These are phyloP conservation scores for Oryzias celebensis DNA, from an alignment of 2,113 vertebrate species.

Conservation along the genomic window DNA sequence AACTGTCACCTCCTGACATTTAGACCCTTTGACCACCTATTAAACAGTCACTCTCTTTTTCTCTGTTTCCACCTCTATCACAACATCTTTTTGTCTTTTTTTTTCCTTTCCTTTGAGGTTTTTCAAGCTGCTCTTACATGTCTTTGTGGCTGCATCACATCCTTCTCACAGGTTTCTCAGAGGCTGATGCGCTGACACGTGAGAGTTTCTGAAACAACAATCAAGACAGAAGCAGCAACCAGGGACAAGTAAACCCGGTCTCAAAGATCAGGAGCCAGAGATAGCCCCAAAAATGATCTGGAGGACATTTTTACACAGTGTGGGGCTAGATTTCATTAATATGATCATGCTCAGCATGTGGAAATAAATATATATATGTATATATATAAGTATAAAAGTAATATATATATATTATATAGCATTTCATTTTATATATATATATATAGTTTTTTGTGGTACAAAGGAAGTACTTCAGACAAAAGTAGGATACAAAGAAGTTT, in stretches of 20 bases:
- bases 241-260: constrained; percentile 28
- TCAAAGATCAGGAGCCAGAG: constrained; percentile 43
- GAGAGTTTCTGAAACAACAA: constrained; percentile 55
- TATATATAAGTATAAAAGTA: too few relatives aligned
- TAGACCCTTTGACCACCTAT: constrained; percentile 55
- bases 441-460: too few relatives aligned
- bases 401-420: too few relatives aligned
- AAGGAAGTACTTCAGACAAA: too few relatives aligned
- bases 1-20: constrained; percentile 65
- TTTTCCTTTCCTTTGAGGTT: constrained; percentile 58
- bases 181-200: constrained; percentile 41
- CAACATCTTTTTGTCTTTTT: constrained; percentile 46
- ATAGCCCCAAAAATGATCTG: constrained; percentile 54
- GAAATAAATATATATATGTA: constrained; percentile 22
- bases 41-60: constrained; percentile 29
- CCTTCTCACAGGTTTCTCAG: constrained; percentile 45
- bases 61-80: constrained; percentile 1
- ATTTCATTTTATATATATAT: too few relatives aligned
- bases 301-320: constrained; percentile 38
- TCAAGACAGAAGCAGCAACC: constrained; percentile 39
- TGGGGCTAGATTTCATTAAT: constrained; percentile 47
- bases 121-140: constrained; percentile 52
- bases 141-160: constrained; percentile 67
- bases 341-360: constrained; percentile 56
- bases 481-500: too few relatives aligned